phyloP scores from a whole-genome alignment of 2,888 invertebrate genomes.

The Saturnia pavonia region DNA sequence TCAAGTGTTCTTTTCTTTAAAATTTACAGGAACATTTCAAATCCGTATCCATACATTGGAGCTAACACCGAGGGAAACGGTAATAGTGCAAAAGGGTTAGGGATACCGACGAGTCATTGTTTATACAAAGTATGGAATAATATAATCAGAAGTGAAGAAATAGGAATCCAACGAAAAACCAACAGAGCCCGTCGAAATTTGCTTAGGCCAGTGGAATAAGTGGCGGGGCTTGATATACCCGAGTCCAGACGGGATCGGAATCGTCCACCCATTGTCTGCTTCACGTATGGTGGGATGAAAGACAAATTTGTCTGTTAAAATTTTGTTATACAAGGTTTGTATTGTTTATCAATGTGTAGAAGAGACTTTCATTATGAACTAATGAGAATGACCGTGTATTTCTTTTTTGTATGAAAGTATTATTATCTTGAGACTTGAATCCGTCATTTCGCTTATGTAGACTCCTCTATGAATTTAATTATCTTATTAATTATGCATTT shows the following conservation, averaged over 20 bases:
- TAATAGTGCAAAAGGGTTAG: constrained; percentile 79
- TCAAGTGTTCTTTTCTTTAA: no score
- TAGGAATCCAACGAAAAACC: constrained; percentile 79
- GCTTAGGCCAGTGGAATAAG: constrained; percentile 82
- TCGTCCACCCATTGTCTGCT: constrained; percentile 61
- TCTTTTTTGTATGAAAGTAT: background rate
- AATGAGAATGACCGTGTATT: background rate
- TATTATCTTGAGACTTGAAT: background rate
- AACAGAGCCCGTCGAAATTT: constrained; percentile 77
- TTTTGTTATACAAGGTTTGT: constrained; percentile 1
- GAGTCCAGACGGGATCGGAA: constrained; percentile 50
- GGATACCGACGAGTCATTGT: constrained; percentile 61
- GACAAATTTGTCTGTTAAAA: constrained; percentile 31
- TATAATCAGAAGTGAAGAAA: constrained; percentile 82
- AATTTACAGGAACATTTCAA: constrained; percentile 20
- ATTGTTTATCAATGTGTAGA: background rate
- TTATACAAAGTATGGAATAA: constrained; percentile 81
- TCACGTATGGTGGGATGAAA: constrained; percentile 44
- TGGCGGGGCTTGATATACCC: constrained; percentile 60
- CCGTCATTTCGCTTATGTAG: background rate
- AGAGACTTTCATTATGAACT: background rate
- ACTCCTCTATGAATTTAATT: no score
- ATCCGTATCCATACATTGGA: constrained; percentile 49
- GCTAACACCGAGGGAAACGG: constrained; percentile 49
- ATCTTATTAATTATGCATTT: no score